phyloP scores from a whole-genome alignment of 1,140 invertebrate species.

The Drosophila aff. region DNA sequence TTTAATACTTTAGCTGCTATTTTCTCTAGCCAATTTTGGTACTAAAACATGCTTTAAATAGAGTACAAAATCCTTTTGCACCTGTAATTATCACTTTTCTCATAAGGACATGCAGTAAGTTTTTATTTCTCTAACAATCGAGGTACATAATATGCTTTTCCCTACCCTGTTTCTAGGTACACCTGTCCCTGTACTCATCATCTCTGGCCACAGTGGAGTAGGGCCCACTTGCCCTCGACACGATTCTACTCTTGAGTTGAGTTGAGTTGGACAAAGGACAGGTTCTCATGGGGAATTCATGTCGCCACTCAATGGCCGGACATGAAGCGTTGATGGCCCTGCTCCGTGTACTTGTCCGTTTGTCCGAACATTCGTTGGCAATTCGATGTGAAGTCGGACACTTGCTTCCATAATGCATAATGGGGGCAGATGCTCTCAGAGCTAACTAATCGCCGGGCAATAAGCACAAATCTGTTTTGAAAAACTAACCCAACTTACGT shows the following conservation, averaged over 20 bases:
- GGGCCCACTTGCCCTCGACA: conserved; percentile 23
- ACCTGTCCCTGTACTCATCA: background rate
- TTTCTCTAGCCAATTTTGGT: too few relatives aligned
- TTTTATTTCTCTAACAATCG: background rate
- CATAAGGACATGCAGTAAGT: background rate
- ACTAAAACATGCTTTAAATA: too few relatives aligned
- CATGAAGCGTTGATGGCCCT: conserved; percentile 27
- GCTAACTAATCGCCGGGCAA: conserved; percentile 54
- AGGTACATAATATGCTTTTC: too few relatives aligned
- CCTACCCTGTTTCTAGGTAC: background rate
- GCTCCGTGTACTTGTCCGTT: background rate
- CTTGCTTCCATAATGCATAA: conserved; percentile 35
- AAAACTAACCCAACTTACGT: conserved; percentile 36
- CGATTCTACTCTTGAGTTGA: conserved; percentile 42
- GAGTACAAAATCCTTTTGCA: too few relatives aligned
- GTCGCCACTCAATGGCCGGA: conserved; percentile 42
- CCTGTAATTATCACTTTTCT: too few relatives aligned
- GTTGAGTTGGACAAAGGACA: conserved; percentile 22
- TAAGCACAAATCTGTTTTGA: conserved; percentile 52
- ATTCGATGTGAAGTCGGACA: conserved; percentile 37
- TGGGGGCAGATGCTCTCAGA: conserved; percentile 4
- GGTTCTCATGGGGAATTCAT: conserved; percentile 41
- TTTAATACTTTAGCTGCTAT: too few relatives aligned
- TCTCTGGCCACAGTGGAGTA: background rate
- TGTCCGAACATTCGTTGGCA: conserved; percentile 21